A percentile compares a stretch with the other conserved stretches of the same genome.
phyloP scores from a whole-genome alignment of 1,140 invertebrate species.

The Drosophila pachea region DNA sequence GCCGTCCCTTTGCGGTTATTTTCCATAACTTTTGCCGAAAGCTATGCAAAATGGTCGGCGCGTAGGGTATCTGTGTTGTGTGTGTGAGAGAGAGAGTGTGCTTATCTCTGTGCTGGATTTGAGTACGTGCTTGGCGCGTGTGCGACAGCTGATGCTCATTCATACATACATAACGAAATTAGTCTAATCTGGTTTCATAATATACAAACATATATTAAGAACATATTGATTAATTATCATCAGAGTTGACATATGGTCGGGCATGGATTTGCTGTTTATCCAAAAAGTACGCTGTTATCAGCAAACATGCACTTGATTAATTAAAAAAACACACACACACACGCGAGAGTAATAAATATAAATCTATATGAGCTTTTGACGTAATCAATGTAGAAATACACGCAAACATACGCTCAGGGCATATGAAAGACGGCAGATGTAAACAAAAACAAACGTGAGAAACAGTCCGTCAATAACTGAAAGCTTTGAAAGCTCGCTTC shows the following conservation, averaged over 20 bases:
- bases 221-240: neutral
- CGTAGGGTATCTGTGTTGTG: slow-evolving; percentile 18
- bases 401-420: slow-evolving; percentile 15
- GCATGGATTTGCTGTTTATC: no score
- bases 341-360: slow-evolving; percentile 1
- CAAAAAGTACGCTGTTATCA: neutral
- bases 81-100: slow-evolving; percentile 15
- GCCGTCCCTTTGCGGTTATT: slow-evolving; percentile 9
- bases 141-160: slow-evolving; percentile 12
- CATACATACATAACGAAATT: slow-evolving; percentile 3
- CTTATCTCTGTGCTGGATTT: slow-evolving; percentile 10
- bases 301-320: neutral
- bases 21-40: slow-evolving; percentile 27
- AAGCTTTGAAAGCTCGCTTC: slow-evolving; percentile 18
- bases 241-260: neutral
- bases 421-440: slow-evolving; percentile 29
- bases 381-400: slow-evolving; percentile 11
- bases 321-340: slow-evolving; percentile 5
- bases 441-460: slow-evolving; percentile 25
- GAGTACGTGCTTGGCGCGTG: slow-evolving; percentile 23
- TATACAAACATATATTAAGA: neutral
- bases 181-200: neutral
- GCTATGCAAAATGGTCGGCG: slow-evolving; percentile 36
- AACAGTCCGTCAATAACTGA: slow-evolving; percentile 4
- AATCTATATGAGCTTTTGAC: slow-evolving; percentile 6